Evolutionary conservation across 2,797 vertebrate genomes (phyloP), one percentile per base, ranked within the genome.

Genomic region (Microtus agrestis): DNA sequence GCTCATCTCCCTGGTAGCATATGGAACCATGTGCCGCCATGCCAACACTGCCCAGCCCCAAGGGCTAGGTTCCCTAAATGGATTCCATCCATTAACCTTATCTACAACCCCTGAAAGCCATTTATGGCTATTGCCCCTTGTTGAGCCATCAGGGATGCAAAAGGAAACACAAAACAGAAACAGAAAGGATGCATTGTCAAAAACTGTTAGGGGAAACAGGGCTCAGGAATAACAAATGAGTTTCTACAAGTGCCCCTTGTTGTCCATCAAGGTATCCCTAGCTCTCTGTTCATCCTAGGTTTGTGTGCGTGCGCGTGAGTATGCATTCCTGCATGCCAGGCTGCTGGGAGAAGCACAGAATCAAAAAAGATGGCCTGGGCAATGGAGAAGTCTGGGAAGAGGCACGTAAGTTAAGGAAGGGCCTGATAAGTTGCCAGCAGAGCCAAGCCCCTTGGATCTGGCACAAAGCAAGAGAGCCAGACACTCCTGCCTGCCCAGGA

Each of bases 1-100:
- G 81, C 69, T 94, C 80, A 93, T 97, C 77, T 96, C 93, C 92
- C 56, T 91, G 91, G 95, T 14, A 93, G 92, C 93, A 91, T 90
- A 78, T 1, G 82, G 34, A 91, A 87, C 84, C 78, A 43, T 48
- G 79, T 4, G 1, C 93, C 89, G 95, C 95, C 93, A 89, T 96
- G 93, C 86, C 97, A 93, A 95, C 78, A 81, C 79, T 80, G 46
- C 29, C 69, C 40, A 67, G 92, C 17, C 92, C 73, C 90, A 79
- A 37, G 82, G 6, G 21, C 74, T 51, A 91, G 77, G 82, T 89
- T 67, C 46, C 67, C 43, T 82, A 65, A 92, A 65, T 81, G 78
- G 76, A 43, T 73, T 95, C 89, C 86, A 96, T 79, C 31, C 61
- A 25, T 94, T 95, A 79, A 78, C 48, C 14, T 27, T 67, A 25